Conservation (phyloP, 92 coral and sea anemone species). For the Porites divaricata region DNA sequence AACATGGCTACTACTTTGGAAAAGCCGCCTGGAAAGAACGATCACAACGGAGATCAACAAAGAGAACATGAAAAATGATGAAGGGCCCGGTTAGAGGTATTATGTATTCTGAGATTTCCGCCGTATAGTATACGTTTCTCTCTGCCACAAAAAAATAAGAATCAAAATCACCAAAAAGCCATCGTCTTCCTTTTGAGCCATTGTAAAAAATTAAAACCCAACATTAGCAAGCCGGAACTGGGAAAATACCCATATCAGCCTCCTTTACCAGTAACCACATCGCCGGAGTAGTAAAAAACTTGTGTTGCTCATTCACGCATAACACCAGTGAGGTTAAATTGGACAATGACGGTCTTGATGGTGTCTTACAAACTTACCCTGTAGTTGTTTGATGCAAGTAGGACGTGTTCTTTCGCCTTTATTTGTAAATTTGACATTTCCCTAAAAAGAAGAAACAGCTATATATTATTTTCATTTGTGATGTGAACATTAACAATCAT, state of each 20-base stretch:
- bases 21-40: constrained; percentile 43
- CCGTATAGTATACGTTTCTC: too few relatives aligned
- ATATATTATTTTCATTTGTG: background rate
- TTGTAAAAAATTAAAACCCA: too few relatives aligned
- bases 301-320: too few relatives aligned
- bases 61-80: background rate
- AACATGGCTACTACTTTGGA: constrained; percentile 54
- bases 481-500: too few relatives aligned
- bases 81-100: background rate
- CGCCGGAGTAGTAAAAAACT: too few relatives aligned
- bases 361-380: constrained; percentile 47
- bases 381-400: constrained; percentile 65
- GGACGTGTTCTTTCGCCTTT: constrained; percentile 53
- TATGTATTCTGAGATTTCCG: too few relatives aligned
- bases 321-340: too few relatives aligned
- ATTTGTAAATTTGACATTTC: constrained; percentile 34
- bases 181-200: background rate
- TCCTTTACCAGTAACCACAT: too few relatives aligned
- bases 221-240: too few relatives aligned
- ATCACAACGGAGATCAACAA: background rate
- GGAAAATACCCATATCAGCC: too few relatives aligned
- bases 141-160: too few relatives aligned
- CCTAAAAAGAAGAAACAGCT: background rate
- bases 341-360: background rate
- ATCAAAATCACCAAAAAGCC: too few relatives aligned